A percentile compares a stretch with the other conserved stretches of the same genome.
Conservation (phyloP, 2,888 invertebrate genomes). For the Drosophila differens region DNA sequence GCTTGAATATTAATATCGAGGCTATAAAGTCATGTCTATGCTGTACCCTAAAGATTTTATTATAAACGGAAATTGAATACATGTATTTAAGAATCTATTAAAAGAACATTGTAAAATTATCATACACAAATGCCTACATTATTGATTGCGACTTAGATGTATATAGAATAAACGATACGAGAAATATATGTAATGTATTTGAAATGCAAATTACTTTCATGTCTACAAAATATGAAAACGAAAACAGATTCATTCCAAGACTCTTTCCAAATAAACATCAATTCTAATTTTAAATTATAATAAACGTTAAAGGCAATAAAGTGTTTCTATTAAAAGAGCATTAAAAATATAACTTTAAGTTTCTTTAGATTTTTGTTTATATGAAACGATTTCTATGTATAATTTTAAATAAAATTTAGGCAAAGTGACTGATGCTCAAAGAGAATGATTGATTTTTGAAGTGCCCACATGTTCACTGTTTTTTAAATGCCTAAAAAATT, state of each 20-base stretch:
- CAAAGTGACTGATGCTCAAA: no score
- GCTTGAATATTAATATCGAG: neutral
- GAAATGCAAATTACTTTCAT: neutral
- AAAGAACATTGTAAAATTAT: neutral
- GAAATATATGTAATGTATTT: neutral
- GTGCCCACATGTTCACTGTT: constrained; percentile 43
- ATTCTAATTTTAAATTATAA: neutral
- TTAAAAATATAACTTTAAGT: neutral
- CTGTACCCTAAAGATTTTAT: neutral
- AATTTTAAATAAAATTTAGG: neutral
- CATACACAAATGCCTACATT: neutral
- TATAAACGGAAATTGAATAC: neutral
- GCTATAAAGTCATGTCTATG: neutral
- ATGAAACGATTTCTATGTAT: neutral
- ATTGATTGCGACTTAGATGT: neutral
- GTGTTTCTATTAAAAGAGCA: neutral
- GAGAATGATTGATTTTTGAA: constrained; percentile 21
- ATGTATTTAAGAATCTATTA: neutral
- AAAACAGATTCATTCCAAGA: neutral
- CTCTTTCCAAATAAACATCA: neutral
- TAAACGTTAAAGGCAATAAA: neutral
- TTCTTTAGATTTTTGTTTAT: neutral
- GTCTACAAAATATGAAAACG: neutral
- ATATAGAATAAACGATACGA: neutral
- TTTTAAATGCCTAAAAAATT: constrained; percentile 32